Conservation (phyloP, 1,140 invertebrate genomes). For the Zaprionus tsacasi region DNA sequence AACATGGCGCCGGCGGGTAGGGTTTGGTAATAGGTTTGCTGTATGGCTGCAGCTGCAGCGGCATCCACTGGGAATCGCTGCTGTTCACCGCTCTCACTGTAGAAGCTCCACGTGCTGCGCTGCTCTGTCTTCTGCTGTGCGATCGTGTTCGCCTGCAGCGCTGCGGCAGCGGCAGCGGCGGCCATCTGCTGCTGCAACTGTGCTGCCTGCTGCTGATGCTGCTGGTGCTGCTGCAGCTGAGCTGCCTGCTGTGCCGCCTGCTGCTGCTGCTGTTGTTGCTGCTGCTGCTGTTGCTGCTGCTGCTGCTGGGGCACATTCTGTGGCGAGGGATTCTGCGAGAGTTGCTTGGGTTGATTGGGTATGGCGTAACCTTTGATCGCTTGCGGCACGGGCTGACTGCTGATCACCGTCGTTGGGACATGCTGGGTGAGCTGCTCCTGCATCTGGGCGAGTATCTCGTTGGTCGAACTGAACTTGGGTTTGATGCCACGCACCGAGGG, state of each 20-base stretch:
- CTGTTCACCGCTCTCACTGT: constrained; percentile 73
- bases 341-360: constrained; percentile 73
- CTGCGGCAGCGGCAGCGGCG: constrained; percentile 33
- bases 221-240: constrained; percentile 44
- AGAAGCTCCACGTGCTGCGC: constrained; percentile 81
- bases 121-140: constrained; percentile 81
- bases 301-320: constrained; percentile 70
- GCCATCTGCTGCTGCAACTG: constrained; percentile 68
- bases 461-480: constrained; percentile 88
- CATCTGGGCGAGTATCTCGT: constrained; percentile 92
- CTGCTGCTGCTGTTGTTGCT: constrained; percentile 31
- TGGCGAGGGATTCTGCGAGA: constrained; percentile 70
- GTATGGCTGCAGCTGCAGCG: constrained; percentile 59
- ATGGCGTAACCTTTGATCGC: constrained; percentile 77
- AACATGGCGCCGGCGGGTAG: constrained; percentile 84
- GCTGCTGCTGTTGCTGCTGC: constrained; percentile 46
- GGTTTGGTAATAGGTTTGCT: constrained; percentile 85
- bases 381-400: constrained; percentile 71
- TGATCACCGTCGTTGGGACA: constrained; percentile 74
- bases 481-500: constrained; percentile 91
- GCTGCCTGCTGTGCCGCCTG: constrained; percentile 42
- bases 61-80: constrained; percentile 76
- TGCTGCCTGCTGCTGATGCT: constrained; percentile 72
- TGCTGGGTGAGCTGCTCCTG: constrained; percentile 88
- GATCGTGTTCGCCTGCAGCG: constrained; percentile 53